Base-by-base conservation (phyloP, 1,140 invertebrate genomes). In the Acromyrmex charruanus region DNA sequence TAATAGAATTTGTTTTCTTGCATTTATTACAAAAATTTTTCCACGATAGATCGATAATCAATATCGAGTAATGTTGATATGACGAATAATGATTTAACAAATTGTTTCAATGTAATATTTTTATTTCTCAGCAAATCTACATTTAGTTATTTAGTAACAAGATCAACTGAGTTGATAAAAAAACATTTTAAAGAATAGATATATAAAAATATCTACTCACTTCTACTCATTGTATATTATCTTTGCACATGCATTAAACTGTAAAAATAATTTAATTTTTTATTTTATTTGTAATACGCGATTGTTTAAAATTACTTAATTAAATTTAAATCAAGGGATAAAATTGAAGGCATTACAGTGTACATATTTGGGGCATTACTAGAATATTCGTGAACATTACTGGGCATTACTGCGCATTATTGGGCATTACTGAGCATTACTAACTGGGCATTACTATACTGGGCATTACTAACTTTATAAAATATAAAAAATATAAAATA, bases 171-270 rank as follows among this genome's bases (percentile, higher is more conserved):
- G 6, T 53, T 68, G 1, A 35, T 80, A 14, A 21, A 14, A 10
- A 51, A 44, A 6, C 7, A 39, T 66, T 31, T 44, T n/a, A 2
- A 79, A 0, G 2, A 77, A 63, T 80, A 35, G 31, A 6, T 35
- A 53, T 31, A 51, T n/a, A n/a, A 55, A 4, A 16, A 59, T 44
- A 59, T 59, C 1, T 51, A 51, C 2, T 51, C 53, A 59, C 53
- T 35, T 74, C 16, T n/a, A 74, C 16, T 53, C 49, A 31, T 74
- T 74, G 28, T 35, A 35, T 59, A 58, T 39, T 75, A 75, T 59
- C 2, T 39, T 35, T 75, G 44, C 44, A 35, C 3, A 39, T 39
- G n/a, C 18, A 75, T 75, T 35, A 59, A 75, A 59, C 31, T 75
- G 3, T 59, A 55, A 58, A 18, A 75, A 75, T 69, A 74, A 39